A percentile compares a stretch with the other conserved stretches of the same genome.
Evolutionary conservation across 2,888 invertebrate genomes (phyloP).

Genomic region (Loripinus fragilis): DNA sequence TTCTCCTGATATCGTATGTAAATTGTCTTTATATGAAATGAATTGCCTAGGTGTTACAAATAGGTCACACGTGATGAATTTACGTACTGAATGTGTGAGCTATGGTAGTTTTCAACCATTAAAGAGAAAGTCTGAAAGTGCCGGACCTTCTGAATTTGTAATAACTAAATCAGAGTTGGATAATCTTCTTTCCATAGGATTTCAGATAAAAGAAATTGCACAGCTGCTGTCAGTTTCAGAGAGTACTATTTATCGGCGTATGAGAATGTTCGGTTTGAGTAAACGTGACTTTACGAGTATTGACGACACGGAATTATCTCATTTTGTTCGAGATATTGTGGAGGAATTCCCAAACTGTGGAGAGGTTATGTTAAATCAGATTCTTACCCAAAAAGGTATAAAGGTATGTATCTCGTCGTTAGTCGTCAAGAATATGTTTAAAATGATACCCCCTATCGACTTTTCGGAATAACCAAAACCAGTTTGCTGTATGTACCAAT

Average conservation of each 20-base stretch:
- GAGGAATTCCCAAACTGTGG: slow-evolving; percentile 27
- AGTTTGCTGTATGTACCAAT: too few species aligned
- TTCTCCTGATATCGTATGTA: slow-evolving; percentile 35
- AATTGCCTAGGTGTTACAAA: slow-evolving; percentile 29
- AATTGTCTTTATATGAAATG: slow-evolving; percentile 33
- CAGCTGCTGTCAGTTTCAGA: slow-evolving; percentile 34
- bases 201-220: slow-evolving; percentile 23
- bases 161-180: slow-evolving; percentile 27
- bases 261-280: slow-evolving; percentile 15
- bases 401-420: too few species aligned
- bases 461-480: too few species aligned
- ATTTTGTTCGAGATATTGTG: not conserved
- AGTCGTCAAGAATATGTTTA: too few species aligned
- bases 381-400: slow-evolving; percentile 11
- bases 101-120: not conserved
- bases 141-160: slow-evolving; percentile 7
- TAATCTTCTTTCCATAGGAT: slow-evolving; percentile 22
- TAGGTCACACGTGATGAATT: slow-evolving; percentile 35
- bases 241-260: slow-evolving; percentile 34
- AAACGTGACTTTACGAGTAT: slow-evolving; percentile 20
- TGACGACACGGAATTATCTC: slow-evolving; percentile 19
- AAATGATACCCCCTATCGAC: too few species aligned
- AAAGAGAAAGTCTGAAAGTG: not conserved
- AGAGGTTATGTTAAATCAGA: slow-evolving; percentile 14
- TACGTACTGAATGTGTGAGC: not conserved